Conservation (phyloP, 2,797 vertebrate species). For the Valencia hispanica region DNA sequence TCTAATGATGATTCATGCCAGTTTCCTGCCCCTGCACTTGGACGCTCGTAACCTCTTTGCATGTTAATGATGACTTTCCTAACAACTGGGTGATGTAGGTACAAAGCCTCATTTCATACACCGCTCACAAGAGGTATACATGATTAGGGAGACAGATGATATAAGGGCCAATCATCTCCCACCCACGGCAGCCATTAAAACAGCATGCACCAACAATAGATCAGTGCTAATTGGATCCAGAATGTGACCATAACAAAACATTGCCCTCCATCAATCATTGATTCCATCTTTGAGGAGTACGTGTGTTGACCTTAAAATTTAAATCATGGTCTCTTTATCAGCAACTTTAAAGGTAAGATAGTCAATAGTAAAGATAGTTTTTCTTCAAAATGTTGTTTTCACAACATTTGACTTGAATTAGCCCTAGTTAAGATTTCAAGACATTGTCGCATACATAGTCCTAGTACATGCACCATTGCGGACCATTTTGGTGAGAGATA, state of each 20-base stretch:
- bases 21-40: conserved; percentile 58
- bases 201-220: conserved; percentile 84
- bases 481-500: neutral
- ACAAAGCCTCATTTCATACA: conserved; percentile 68
- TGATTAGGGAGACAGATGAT: conserved; percentile 93
- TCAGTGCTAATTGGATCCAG: conserved; percentile 92
- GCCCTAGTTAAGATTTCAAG: neutral
- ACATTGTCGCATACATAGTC: neutral
- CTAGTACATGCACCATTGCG: neutral
- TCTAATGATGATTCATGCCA: conserved; percentile 74
- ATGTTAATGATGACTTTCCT: conserved; percentile 69
- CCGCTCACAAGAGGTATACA: conserved; percentile 82
- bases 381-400: conserved; percentile 16
- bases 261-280: conserved; percentile 83
- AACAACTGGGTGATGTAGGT: conserved; percentile 40
- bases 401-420: neutral
- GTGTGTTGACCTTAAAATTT: conserved; percentile 82
- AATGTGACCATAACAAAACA: conserved; percentile 86
- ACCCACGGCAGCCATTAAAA: conserved; percentile 90
- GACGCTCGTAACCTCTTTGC: conserved; percentile 57
- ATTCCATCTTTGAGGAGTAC: conserved; percentile 76
- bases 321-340: conserved; percentile 6
- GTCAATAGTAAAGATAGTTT: conserved; percentile 19
- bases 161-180: conserved; percentile 88
- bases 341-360: conserved; percentile 21